phyloP scores from a whole-genome alignment of 2,888 invertebrate species.

The Tetragonisca angustula region DNA sequence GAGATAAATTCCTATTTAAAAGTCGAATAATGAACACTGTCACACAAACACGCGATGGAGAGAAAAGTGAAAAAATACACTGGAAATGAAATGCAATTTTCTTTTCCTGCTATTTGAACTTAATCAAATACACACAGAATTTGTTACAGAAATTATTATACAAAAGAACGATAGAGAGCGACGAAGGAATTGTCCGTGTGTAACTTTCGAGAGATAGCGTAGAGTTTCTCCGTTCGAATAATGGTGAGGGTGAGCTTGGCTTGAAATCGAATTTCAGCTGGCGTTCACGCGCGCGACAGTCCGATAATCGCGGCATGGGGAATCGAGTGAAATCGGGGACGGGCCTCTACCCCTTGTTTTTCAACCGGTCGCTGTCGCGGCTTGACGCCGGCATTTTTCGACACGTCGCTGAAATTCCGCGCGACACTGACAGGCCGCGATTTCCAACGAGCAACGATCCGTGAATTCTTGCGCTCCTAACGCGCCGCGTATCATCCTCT shows the following conservation, averaged over 20 bases:
- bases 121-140: too few species aligned
- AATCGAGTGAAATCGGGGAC: slow-evolving; percentile 18
- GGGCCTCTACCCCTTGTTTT: slow-evolving; percentile 9
- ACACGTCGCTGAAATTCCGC: slow-evolving; percentile 23
- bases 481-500: not conserved
- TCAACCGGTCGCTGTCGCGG: slow-evolving; percentile 7
- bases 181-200: too few species aligned
- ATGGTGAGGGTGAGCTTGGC: too few species aligned
- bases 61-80: too few species aligned
- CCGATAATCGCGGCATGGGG: slow-evolving; percentile 10
- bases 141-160: too few species aligned
- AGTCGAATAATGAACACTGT: too few species aligned
- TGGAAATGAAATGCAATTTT: too few species aligned
- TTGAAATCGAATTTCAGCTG: slow-evolving; percentile 32
- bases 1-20: too few species aligned
- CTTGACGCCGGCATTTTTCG: slow-evolving; percentile 39
- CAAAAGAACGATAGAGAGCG: too few species aligned
- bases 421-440: slow-evolving; percentile 31
- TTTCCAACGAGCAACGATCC: not conserved
- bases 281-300: not conserved
- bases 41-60: too few species aligned
- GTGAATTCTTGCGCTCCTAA: not conserved
- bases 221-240: not conserved
- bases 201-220: too few species aligned
- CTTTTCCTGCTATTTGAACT: too few species aligned